phyloP scores from a whole-genome alignment of 2,888 invertebrate species.

The Sturmia bella region DNA sequence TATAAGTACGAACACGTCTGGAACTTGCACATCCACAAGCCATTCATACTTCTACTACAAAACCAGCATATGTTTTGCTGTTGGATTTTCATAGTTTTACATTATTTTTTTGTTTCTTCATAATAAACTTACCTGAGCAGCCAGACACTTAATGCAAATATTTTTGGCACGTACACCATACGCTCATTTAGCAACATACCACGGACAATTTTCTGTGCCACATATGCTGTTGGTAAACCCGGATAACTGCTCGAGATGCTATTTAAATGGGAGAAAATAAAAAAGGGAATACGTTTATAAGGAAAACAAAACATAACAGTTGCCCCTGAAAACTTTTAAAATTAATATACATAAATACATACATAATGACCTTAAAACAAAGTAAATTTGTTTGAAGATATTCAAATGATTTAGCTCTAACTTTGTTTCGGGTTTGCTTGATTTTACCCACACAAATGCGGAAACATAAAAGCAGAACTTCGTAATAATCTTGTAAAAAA shows the following conservation, averaged over 20 bases:
- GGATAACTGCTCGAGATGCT: conserved; percentile 80
- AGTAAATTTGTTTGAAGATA: too few relatives aligned
- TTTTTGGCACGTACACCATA: conserved; percentile 80
- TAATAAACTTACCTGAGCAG: conserved; percentile 76
- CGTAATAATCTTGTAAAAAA: too few relatives aligned
- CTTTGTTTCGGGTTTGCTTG: too few relatives aligned
- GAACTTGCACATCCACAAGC: too few relatives aligned
- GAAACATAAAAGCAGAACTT: too few relatives aligned
- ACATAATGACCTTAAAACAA: too few relatives aligned
- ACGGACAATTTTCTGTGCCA: conserved; percentile 79
- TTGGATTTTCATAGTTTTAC: conserved; percentile 25
- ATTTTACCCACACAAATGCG: too few relatives aligned
- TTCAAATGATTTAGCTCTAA: too few relatives aligned
- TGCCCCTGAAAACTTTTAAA: conserved; percentile 5
- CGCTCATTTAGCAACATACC: conserved; percentile 79
- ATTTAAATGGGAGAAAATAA: conserved; percentile 33
- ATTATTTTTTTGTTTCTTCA: conserved; percentile 44
- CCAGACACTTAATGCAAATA: conserved; percentile 80
- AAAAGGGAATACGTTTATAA: conserved; percentile 19
- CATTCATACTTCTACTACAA: too few relatives aligned
- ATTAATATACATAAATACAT: too few relatives aligned
- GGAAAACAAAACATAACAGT: conserved; percentile 6
- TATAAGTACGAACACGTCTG: too few relatives aligned
- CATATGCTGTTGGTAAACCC: conserved; percentile 79
- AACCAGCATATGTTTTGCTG: conserved; percentile 4